Base-by-base conservation (phyloP, 2,888 invertebrate genomes). In the Troides helena region DNA sequence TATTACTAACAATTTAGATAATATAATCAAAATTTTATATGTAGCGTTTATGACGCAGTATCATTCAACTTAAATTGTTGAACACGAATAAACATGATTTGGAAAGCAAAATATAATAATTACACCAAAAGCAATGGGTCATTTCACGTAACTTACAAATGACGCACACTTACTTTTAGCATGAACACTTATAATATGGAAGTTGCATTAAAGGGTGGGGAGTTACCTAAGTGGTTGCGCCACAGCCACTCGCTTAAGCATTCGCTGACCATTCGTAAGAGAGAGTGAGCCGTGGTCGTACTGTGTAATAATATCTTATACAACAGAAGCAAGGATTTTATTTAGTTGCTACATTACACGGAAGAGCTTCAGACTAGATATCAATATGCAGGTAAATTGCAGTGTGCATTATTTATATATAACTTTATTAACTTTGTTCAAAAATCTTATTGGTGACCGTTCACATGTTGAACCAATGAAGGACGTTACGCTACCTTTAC, bases 141-240 rank as follows among this genome's bases (percentile, higher is more conserved):
- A 56, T 69, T 69, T 65, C 65, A 69, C 65, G 65, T 65, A 69
- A 69, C 56, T n/a, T 61, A 25, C 50, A 17, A 65, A 61, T 65
- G 65, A 53, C 65, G 65, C 53, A 50, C 14, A 25, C 21, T 61
- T 53, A 56, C 61, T 46, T 58, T 21, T n/a, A 46, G 65, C 69
- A 46, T 57, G 57, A 62, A 6, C 50, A 57, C 63, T 60, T 60
- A 60, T 50, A 14, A 50, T 66, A 66, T 62, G 70, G 62, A 72
- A 72, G 72, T 68, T 68, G 57, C 14, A 67, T 46, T 71, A 53
- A 46, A 71, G 74, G 78, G 82, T 76, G 81, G 83, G 81, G 80
- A 75, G 74, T 92, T 92, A 88, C 89, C 91, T 92, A 92, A 92
- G 90, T 87, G 85, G 89, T 92, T 92, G 90, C 88, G 82, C 86